These are phyloP conservation scores for Siphamia tubifer DNA, from an alignment of 2,113 vertebrate species.

Conservation along the genomic window DNA sequence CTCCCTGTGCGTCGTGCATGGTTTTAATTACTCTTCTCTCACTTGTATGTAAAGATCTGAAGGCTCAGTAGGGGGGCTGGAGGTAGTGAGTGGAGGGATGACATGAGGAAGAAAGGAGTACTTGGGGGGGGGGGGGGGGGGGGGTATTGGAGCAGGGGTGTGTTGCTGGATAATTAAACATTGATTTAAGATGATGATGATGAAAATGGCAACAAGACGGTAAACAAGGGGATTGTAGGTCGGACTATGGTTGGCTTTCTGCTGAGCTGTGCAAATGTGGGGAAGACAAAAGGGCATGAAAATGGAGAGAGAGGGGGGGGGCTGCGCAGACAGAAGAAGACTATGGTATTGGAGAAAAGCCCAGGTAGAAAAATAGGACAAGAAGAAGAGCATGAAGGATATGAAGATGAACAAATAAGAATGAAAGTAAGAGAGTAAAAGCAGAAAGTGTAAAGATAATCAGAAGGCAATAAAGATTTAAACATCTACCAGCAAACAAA, in stretches of 20 bases:
- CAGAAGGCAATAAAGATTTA: too few relatives aligned
- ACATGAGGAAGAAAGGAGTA: background rate
- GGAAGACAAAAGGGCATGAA: background rate
- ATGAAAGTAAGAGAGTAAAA: too few relatives aligned
- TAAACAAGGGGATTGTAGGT: conserved; percentile 57
- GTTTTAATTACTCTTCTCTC: conserved; percentile 46
- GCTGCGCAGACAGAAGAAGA: background rate
- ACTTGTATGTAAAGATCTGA: conserved; percentile 23
- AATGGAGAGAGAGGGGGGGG: background rate
- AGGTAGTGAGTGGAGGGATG: background rate
- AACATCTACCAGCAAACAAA: too few relatives aligned
- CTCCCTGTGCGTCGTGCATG: conserved; percentile 1
- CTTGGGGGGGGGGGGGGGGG: too few relatives aligned
- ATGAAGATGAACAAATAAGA: background rate
- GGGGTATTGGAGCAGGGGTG: background rate
- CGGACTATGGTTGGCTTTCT: conserved; percentile 22
- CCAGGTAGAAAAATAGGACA: background rate
- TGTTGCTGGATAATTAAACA: conserved; percentile 72
- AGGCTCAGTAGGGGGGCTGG: background rate
- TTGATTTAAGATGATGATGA: conserved; percentile 70
- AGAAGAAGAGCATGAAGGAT: background rate
- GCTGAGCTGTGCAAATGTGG: conserved; percentile 48
- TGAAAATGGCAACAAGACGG: conserved; percentile 60
- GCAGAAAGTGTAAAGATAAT: too few relatives aligned
- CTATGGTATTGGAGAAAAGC: background rate